Evolutionary conservation across 2,888 invertebrate species (phyloP).

Genomic region (Sphaerophoria rueppellii): DNA sequence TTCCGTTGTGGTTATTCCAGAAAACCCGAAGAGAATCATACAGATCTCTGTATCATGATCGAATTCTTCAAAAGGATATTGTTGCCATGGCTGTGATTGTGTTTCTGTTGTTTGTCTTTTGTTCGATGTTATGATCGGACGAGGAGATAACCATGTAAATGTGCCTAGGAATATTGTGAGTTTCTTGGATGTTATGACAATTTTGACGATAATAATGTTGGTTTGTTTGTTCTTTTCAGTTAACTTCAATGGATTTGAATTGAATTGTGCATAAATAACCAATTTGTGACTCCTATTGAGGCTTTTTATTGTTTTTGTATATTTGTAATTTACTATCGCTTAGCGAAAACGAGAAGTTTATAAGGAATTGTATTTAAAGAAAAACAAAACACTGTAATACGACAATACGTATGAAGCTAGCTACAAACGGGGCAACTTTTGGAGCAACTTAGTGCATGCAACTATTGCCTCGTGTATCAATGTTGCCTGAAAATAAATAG

Average conservation of each 20-base stretch:
- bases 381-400: background rate
- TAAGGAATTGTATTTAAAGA: background rate
- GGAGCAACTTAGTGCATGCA: too few species aligned
- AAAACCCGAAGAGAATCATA: conserved; percentile 80
- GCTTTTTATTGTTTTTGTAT: background rate
- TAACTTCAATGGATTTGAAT: background rate
- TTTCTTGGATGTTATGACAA: background rate
- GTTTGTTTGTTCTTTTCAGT: background rate
- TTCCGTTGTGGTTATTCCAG: conserved; percentile 84
- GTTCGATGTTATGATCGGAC: conserved; percentile 80
- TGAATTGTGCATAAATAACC: background rate
- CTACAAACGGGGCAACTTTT: too few species aligned
- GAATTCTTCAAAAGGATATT: conserved; percentile 81
- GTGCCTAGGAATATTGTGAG: background rate
- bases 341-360: conserved; percentile 21
- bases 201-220: background rate
- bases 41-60: conserved; percentile 81
- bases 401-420: conserved; percentile 72
- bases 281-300: background rate
- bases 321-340: background rate
- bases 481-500: too few species aligned
- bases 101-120: conserved; percentile 80
- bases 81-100: conserved; percentile 81
- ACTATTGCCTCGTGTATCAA: too few species aligned
- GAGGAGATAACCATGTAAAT: background rate